Base-by-base conservation (phyloP, 2,797 vertebrate genomes). In the Dendrocincla tyrannina region DNA sequence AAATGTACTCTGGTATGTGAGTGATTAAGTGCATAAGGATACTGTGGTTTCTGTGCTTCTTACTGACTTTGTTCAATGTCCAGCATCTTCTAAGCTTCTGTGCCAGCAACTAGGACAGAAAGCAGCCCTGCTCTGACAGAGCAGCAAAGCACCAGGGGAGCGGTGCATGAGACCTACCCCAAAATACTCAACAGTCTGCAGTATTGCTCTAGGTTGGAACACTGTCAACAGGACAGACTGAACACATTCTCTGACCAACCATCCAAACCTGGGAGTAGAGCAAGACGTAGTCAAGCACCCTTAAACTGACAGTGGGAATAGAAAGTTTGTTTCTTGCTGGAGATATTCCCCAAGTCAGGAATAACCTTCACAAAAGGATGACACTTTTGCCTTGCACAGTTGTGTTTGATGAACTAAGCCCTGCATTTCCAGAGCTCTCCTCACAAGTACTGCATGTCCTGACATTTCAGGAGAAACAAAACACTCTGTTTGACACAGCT, bases 381-480 rank as follows among this genome's bases (percentile, higher is more conserved):
- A 90, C 9, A 66, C 44, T 81, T 79, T 22, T 42, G 73, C 72
- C 44, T 85, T 82, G 37, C 3, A 8, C 68, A 53, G 74, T 77
- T 39, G 37, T 39, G 32, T 39, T 44, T 77, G 78, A 73, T 79
- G 60, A 93, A 64, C 78, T 79, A 68, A 91, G 56, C 50, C 64
- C 60, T 62, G 55, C 62, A 81, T 69, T 89, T 89, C 82, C 69
- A 77, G 72, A 82, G 85, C 60, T 60, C 77, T 91, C 52, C 84
- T 82, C 56, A 17, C 68, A 77, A 96, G 92, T 89, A 94, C 91
- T 92, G 42, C 4, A 2, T 80, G 89, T 92, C 77, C 93, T 89
- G 87, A 95, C 88, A 92, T 77, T 96, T 89, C 78, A 89, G 82
- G 39, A 83, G 86, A 89, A 95, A 95, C 68, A 96, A 93, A 94